These are phyloP conservation scores for Benthosema pterotum DNA, from an alignment of 2,797 vertebrate genomes.

Conservation along the genomic window DNA sequence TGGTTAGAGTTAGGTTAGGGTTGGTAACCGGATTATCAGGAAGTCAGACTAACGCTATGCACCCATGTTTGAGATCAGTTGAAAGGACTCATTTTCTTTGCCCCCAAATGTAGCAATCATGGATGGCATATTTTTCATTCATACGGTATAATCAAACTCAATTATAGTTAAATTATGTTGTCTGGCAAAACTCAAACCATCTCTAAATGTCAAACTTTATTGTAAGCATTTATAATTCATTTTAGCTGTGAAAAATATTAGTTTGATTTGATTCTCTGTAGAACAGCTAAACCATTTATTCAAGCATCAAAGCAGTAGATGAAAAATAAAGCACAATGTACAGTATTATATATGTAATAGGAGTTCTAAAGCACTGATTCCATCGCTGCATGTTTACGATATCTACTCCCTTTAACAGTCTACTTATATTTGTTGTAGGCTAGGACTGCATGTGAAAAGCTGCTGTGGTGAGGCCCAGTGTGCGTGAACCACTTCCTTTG, in stretches of 20 bases:
- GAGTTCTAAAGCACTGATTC: conserved; percentile 23
- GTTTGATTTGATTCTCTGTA: conserved; percentile 36
- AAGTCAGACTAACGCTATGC: too few relatives aligned
- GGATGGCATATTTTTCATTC: too few relatives aligned
- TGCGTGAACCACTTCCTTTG: too few relatives aligned
- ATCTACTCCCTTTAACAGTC: conserved; percentile 46
- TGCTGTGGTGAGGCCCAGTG: conserved; percentile 5
- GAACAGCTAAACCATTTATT: conserved; percentile 53
- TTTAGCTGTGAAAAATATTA: conserved; percentile 18
- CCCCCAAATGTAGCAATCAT: too few relatives aligned
- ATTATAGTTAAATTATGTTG: too few relatives aligned
- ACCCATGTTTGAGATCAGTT: too few relatives aligned
- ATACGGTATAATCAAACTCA: too few relatives aligned
- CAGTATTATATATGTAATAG: conserved; percentile 38
- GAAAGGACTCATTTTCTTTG: too few relatives aligned
- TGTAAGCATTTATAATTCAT: conserved; percentile 24
- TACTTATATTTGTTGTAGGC: conserved; percentile 22
- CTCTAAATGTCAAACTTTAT: conserved; percentile 11
- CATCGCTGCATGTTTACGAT: conserved; percentile 26
- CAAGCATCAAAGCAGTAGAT: conserved; percentile 58
- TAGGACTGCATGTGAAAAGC: conserved; percentile 2
- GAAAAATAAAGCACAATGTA: conserved; percentile 25
- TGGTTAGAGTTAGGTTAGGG: too few relatives aligned
- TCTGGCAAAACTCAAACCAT: conserved; percentile 5
- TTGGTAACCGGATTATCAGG: too few relatives aligned